A percentile compares a stretch with the other conserved stretches of the same genome.
phyloP scores from a whole-genome alignment of 2,113 vertebrate species.

The Peromyscus maniculatus region DNA sequence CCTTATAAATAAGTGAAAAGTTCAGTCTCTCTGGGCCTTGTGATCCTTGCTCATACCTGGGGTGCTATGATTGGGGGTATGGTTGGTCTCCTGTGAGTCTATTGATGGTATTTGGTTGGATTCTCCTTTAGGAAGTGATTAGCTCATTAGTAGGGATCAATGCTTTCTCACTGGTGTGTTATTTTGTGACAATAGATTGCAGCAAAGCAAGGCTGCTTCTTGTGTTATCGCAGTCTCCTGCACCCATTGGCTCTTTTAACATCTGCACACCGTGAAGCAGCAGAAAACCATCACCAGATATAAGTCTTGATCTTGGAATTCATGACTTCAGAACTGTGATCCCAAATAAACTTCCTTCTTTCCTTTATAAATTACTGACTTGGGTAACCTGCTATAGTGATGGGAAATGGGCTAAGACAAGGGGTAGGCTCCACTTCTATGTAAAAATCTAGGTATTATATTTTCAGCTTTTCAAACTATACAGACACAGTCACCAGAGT shows the following conservation, averaged over 20 bases:
- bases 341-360: background rate
- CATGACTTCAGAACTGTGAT: background rate
- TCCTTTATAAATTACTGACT: too few relatives aligned
- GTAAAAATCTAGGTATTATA: background rate
- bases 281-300: background rate
- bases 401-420: background rate
- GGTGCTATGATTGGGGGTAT: background rate
- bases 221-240: rapidly evolving
- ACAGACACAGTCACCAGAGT: rapidly evolving
- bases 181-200: background rate
- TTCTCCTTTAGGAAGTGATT: background rate
- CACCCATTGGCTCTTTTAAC: background rate
- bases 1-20: background rate
- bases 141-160: background rate
- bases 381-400: background rate
- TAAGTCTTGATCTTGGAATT: background rate
- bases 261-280: background rate
- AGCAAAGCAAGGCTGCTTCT: background rate
- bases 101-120: too few relatives aligned
- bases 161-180: background rate
- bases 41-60: too few relatives aligned
- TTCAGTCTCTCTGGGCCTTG: background rate
- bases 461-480: background rate
- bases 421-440: background rate
- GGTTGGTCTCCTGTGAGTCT: background rate